Conservation (phyloP, 2,888 invertebrate species). For the Omphaloscelis lunosa region DNA sequence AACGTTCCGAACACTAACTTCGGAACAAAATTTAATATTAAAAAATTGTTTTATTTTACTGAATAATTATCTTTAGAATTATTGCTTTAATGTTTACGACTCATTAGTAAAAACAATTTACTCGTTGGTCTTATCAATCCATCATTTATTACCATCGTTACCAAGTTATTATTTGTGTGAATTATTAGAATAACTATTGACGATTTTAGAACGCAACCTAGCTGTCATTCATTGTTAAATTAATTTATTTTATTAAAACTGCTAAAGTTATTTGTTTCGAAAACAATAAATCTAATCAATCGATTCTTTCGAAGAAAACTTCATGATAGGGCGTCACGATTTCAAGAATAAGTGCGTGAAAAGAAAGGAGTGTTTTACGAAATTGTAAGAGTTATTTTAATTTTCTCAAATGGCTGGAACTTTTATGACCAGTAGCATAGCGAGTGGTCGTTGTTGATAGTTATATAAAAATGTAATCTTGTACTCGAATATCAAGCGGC, state of each 20-base stretch:
- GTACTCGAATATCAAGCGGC: constrained; percentile 34
- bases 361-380: background rate
- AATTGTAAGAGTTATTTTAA: constrained; percentile 9
- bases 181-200: background rate
- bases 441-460: constrained; percentile 50
- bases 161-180: background rate
- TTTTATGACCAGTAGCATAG: constrained; percentile 51
- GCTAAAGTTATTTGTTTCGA: constrained; percentile 17
- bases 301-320: background rate
- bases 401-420: constrained; percentile 41
- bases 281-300: background rate
- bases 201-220: constrained; percentile 36
- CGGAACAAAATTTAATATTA: no score
- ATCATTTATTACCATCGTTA: background rate
- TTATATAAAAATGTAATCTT: constrained; percentile 61
- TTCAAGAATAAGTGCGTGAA: background rate
- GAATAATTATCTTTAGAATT: background rate
- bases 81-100: background rate
- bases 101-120: background rate
- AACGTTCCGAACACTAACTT: background rate
- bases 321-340: background rate
- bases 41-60: background rate
- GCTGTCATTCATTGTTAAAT: constrained; percentile 43
- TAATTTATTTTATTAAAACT: constrained; percentile 1
- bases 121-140: background rate